Conservation (phyloP, 2,797 vertebrate genomes). For the Buceros bicornis region DNA sequence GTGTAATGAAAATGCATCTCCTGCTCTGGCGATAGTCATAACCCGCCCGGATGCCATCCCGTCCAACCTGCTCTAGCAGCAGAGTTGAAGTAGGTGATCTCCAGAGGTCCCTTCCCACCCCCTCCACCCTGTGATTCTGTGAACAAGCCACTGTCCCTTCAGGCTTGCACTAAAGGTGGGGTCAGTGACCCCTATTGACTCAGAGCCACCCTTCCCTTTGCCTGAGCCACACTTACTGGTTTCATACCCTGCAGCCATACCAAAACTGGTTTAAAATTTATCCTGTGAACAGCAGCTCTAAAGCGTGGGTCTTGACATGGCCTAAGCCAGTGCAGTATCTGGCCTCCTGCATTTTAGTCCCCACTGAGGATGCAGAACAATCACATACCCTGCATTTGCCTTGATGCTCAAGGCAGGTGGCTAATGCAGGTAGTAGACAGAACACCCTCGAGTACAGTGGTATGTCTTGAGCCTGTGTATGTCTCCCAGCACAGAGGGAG, state of each 20-base stretch:
- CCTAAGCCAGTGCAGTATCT: background rate
- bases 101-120: too few species aligned
- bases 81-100: too few species aligned
- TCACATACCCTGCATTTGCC: accelerated
- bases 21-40: too few species aligned
- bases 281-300: background rate
- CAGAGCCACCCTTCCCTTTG: background rate
- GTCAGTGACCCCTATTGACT: background rate
- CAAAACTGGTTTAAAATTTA: background rate
- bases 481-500: background rate
- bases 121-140: too few species aligned
- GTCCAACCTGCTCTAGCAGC: too few species aligned
- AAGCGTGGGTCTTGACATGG: background rate
- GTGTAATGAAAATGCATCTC: background rate
- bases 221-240: background rate
- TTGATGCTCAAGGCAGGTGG: background rate
- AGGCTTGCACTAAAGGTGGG: background rate
- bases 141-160: background rate
- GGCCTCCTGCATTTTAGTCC: background rate
- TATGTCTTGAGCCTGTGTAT: background rate
- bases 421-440: background rate
- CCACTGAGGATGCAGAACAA: background rate
- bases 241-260: background rate
- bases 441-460: background rate
- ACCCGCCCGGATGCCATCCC: too few species aligned